phyloP scores from a whole-genome alignment of 2,113 vertebrate genomes.

The Oncorhynchus keta region DNA sequence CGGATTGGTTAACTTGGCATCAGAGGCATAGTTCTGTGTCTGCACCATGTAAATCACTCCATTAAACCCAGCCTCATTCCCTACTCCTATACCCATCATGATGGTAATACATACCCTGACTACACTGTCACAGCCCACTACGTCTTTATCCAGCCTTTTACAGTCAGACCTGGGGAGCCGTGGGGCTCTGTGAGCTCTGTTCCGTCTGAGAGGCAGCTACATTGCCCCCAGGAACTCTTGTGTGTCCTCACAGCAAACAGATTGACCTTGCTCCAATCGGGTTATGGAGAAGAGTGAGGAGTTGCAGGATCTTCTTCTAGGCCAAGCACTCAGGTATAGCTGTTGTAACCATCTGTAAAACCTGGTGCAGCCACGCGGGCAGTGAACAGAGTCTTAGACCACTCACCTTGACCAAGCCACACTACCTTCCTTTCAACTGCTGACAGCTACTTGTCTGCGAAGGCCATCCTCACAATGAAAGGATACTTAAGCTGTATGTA shows the following conservation, averaged over 20 bases:
- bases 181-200: not conserved
- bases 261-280: conserved; percentile 43
- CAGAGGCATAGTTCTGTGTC: conserved; percentile 13
- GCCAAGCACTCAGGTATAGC: conserved; percentile 18
- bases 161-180: conserved; percentile 18
- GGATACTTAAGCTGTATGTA: not conserved
- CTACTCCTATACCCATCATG: conserved; percentile 24
- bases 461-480: conserved; percentile 11
- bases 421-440: conserved; percentile 4
- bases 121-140: conserved; percentile 26
- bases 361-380: not conserved
- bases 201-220: conserved; percentile 20
- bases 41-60: conserved; percentile 35
- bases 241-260: conserved; percentile 12
- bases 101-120: conserved; percentile 43
- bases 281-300: conserved; percentile 48
- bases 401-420: conserved; percentile 7
- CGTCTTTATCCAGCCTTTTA: conserved; percentile 40
- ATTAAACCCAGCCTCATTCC: conserved; percentile 28
- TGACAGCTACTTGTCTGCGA: conserved; percentile 12
- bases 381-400: conserved; percentile 9
- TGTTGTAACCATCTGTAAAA: conserved; percentile 41
- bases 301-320: conserved; percentile 20
- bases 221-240: conserved; percentile 16
- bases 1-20: conserved; percentile 15